Percentiles rank a stretch among this genome's conserved stretches.
These are phyloP conservation scores for Centruroides vittatus DNA, from an alignment of 1,140 invertebrate genomes.

Conservation along the genomic window DNA sequence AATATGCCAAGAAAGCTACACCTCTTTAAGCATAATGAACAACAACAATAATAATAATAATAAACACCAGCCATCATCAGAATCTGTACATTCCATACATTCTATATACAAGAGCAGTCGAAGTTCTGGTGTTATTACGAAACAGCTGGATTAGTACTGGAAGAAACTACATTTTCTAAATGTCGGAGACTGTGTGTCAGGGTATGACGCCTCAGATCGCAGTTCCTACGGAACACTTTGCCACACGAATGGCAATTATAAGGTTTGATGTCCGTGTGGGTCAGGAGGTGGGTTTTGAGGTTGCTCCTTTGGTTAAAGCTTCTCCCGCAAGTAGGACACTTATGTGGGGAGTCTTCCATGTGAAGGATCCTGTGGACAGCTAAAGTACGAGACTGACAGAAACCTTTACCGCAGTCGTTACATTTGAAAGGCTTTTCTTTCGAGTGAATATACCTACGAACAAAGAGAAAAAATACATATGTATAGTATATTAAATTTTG, in stretches of 20 bases:
- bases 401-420: slow-evolving; percentile 86
- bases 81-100: too few relatives aligned
- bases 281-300: slow-evolving; percentile 77
- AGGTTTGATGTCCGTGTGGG: slow-evolving; percentile 89
- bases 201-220: slow-evolving; percentile 46
- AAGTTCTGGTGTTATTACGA: too few relatives aligned
- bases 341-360: slow-evolving; percentile 77
- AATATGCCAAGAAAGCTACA: too few relatives aligned
- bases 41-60: too few relatives aligned
- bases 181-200: slow-evolving; percentile 59
- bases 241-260: slow-evolving; percentile 31
- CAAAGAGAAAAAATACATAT: not conserved
- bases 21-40: too few relatives aligned
- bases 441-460: slow-evolving; percentile 77
- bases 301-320: slow-evolving; percentile 78
- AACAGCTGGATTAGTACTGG: too few relatives aligned
- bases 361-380: slow-evolving; percentile 86
- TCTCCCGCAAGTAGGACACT: slow-evolving; percentile 60
- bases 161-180: not conserved
- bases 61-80: too few relatives aligned
- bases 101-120: too few relatives aligned
- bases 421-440: slow-evolving; percentile 98
- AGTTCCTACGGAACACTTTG: slow-evolving; percentile 25
- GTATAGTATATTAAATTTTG: too few relatives aligned
- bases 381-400: slow-evolving; percentile 87